Evolutionary conservation across 2,797 vertebrate genomes (phyloP).

Genomic region (Agapornis canus): DNA sequence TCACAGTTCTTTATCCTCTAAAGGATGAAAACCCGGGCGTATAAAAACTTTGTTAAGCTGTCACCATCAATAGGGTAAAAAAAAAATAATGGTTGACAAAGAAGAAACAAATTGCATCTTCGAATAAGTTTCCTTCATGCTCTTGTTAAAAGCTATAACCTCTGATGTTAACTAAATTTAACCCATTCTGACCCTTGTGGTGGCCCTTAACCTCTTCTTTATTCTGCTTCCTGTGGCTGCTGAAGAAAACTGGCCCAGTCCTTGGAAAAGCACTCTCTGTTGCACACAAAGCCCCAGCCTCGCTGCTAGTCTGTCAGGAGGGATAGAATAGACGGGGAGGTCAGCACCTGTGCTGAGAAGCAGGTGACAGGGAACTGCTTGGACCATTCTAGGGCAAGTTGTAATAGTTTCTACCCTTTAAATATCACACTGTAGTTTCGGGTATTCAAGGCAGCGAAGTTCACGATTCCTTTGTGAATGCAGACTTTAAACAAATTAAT

Average conservation of each 20-base stretch:
- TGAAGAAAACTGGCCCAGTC: slow-evolving; percentile 64
- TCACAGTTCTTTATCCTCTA: slow-evolving; percentile 74
- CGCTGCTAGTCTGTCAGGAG: slow-evolving; percentile 73
- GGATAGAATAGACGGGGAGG: slow-evolving; percentile 72
- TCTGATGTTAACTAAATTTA: slow-evolving; percentile 84
- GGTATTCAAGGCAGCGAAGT: slow-evolving; percentile 86
- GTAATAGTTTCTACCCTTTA: slow-evolving; percentile 77
- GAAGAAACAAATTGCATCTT: slow-evolving; percentile 84
- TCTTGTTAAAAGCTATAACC: slow-evolving; percentile 84
- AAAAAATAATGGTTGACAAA: slow-evolving; percentile 79
- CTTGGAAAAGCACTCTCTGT: slow-evolving; percentile 77
- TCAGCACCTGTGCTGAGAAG: slow-evolving; percentile 85
- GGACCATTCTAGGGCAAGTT: slow-evolving; percentile 69
- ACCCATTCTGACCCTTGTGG: slow-evolving; percentile 72
- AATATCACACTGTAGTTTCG: slow-evolving; percentile 76
- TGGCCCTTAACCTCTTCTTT: slow-evolving; percentile 81
- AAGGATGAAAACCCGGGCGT: slow-evolving; percentile 76
- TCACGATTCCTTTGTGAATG: slow-evolving; percentile 86
- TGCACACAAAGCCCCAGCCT: slow-evolving; percentile 78
- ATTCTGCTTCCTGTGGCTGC: slow-evolving; percentile 79
- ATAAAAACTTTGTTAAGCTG: slow-evolving; percentile 84
- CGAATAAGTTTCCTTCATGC: slow-evolving; percentile 78
- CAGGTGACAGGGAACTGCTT: slow-evolving; percentile 83
- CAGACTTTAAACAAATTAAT: slow-evolving; percentile 91
- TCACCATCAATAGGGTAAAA: slow-evolving; percentile 78